Conservation (phyloP, 2,888 invertebrate species). For the Allophyes oxyacanthae region DNA sequence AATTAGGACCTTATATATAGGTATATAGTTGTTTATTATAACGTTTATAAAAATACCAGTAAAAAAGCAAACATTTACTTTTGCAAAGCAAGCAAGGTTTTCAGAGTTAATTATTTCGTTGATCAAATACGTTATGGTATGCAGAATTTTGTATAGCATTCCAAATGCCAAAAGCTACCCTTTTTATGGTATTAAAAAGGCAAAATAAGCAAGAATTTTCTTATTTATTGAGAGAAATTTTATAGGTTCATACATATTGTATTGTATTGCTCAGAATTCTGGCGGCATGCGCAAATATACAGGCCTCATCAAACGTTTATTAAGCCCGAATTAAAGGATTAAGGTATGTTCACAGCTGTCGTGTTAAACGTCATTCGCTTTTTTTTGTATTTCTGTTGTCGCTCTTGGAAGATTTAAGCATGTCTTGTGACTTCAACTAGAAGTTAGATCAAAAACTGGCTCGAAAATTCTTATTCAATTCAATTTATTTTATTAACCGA, state of each 20-base stretch:
- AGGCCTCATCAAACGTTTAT: conserved; percentile 60
- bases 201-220: conserved; percentile 10
- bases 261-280: conserved; percentile 42
- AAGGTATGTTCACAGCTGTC: conserved; percentile 38
- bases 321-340: conserved; percentile 59
- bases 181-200: background rate
- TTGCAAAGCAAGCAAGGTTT: too few relatives aligned
- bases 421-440: too few relatives aligned
- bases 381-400: background rate
- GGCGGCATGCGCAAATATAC: conserved; percentile 45
- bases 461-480: too few relatives aligned
- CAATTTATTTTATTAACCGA: too few relatives aligned
- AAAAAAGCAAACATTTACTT: too few relatives aligned
- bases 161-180: background rate
- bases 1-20: too few relatives aligned
- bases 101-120: too few relatives aligned
- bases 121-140: too few relatives aligned
- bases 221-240: conserved; percentile 21
- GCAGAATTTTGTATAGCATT: background rate
- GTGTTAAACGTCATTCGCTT: conserved; percentile 11
- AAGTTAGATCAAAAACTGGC: too few relatives aligned
- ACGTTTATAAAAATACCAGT: too few relatives aligned
- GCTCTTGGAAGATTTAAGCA: too few relatives aligned
- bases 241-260: conserved; percentile 41
- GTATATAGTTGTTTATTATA: too few relatives aligned